A percentile compares a stretch with the other conserved stretches of the same genome.
Conservation (phyloP, 2,888 invertebrate species). For the Archaeoteleia sp. region DNA sequence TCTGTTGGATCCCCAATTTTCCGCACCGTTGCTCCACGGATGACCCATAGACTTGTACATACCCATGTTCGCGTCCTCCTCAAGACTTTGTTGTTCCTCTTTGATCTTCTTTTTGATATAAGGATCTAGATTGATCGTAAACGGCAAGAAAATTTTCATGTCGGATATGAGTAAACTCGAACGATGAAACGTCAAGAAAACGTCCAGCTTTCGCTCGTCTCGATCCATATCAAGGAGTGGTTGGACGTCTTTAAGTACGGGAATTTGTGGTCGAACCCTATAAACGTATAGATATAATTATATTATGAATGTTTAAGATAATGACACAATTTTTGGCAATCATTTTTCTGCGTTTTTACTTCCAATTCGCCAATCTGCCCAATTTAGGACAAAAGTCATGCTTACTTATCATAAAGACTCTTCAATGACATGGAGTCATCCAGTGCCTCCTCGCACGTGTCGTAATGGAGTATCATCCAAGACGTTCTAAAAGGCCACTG, state of each 20-base stretch:
- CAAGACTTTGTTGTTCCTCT: conserved; percentile 85
- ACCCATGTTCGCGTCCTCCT: conserved; percentile 75
- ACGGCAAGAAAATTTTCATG: conserved; percentile 96
- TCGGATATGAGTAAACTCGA: conserved; percentile 89
- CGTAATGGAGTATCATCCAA: conserved; percentile 97
- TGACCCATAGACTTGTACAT: conserved; percentile 61
- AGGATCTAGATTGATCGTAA: conserved; percentile 98
- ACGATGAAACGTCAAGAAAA: conserved; percentile 92
- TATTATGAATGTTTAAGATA: background rate
- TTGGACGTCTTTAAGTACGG: conserved; percentile 89
- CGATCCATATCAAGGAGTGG: conserved; percentile 93
- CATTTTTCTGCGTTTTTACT: background rate
- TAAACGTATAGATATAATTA: no score
- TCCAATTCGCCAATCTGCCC: background rate
- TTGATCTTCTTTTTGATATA: conserved; percentile 97
- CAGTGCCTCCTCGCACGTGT: conserved; percentile 89
- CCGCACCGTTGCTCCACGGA: conserved; percentile 60
- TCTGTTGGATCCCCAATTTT: conserved; percentile 56
- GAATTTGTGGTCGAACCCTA: conserved; percentile 88
- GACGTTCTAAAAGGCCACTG: conserved; percentile 99
- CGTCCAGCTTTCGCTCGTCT: conserved; percentile 95
- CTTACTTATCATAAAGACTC: conserved; percentile 94
- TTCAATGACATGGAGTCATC: conserved; percentile 92
- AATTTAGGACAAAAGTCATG: conserved; percentile 54
- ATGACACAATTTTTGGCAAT: background rate